phyloP scores from a whole-genome alignment of 2,797 vertebrate species.

The Nannoperca obscura region DNA sequence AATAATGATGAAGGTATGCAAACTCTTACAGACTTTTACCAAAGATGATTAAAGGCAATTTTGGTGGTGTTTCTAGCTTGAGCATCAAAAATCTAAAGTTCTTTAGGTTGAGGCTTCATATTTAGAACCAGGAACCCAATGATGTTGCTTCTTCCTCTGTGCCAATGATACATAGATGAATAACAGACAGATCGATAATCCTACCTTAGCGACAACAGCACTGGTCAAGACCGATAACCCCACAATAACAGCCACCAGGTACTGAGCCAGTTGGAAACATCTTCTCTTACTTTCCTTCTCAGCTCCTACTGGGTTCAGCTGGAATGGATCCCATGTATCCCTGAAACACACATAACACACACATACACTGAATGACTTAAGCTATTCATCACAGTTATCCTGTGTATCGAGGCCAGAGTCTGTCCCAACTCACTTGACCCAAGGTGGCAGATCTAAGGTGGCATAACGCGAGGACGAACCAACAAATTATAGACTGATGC shows the following conservation, averaged over 20 bases:
- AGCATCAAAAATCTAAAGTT: neutral
- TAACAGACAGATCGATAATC: neutral
- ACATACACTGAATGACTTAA: neutral
- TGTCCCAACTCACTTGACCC: neutral
- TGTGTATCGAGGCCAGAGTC: neutral
- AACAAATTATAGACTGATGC: neutral
- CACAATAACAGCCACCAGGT: slow-evolving; percentile 81
- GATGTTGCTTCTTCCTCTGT: neutral
- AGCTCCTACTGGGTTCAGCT: slow-evolving; percentile 83
- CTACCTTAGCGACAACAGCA: slow-evolving; percentile 84
- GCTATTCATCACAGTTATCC: neutral
- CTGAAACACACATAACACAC: slow-evolving; percentile 64
- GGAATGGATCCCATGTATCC: slow-evolving; percentile 88
- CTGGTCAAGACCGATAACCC: slow-evolving; percentile 80
- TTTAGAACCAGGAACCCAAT: neutral
- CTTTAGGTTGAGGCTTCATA: neutral
- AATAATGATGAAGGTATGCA: neutral
- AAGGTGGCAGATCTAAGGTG: neutral
- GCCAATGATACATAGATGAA: neutral
- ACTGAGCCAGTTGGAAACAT: slow-evolving; percentile 80
- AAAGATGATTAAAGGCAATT: neutral
- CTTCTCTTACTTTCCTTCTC: slow-evolving; percentile 83
- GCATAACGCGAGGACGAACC: neutral
- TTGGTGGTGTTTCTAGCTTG: neutral
- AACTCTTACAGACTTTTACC: neutral